Conservation (phyloP, 2,797 vertebrate genomes). For the Danio choprae region DNA sequence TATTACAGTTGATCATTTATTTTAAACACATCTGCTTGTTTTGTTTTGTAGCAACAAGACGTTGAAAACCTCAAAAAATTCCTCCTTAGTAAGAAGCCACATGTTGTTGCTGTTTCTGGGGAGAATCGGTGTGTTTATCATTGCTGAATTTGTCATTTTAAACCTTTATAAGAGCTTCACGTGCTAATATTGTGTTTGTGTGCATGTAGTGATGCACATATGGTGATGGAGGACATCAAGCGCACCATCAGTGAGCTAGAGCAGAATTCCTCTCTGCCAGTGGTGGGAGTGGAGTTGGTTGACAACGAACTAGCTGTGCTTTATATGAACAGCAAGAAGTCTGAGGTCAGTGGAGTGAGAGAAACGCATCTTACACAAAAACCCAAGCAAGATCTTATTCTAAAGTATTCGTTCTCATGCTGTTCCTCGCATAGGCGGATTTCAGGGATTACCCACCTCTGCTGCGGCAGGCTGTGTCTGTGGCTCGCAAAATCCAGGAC, state of each 20-base stretch:
- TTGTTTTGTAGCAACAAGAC: constrained; percentile 76
- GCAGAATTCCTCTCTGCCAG: constrained; percentile 93
- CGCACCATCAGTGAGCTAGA: constrained; percentile 93
- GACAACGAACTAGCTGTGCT: constrained; percentile 94
- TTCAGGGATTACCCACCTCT: constrained; percentile 97
- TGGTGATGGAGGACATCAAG: constrained; percentile 98
- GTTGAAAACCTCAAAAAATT: constrained; percentile 97
- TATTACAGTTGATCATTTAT: background rate
- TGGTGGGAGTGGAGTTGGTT: constrained; percentile 93
- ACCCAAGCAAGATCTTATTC: background rate
- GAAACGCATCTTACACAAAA: background rate
- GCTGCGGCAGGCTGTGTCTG: constrained; percentile 94
- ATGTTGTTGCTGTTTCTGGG: constrained; percentile 94
- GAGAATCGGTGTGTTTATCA: constrained; percentile 86
- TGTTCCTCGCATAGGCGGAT: constrained; percentile 78
- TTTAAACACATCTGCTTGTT: background rate
- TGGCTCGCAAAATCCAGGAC: constrained; percentile 96
- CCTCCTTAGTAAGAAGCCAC: constrained; percentile 95
- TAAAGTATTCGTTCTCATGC: background rate
- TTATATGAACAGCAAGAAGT: constrained; percentile 99
- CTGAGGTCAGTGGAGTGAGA: constrained; percentile 83
- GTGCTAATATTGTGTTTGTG: constrained; percentile 1
- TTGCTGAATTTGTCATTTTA: background rate
- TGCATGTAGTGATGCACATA: constrained; percentile 89
- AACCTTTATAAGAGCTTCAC: background rate